A percentile compares a stretch with the other conserved stretches of the same genome.
Conservation (phyloP, 2,113 vertebrate genomes). For the Micromys minutus region DNA sequence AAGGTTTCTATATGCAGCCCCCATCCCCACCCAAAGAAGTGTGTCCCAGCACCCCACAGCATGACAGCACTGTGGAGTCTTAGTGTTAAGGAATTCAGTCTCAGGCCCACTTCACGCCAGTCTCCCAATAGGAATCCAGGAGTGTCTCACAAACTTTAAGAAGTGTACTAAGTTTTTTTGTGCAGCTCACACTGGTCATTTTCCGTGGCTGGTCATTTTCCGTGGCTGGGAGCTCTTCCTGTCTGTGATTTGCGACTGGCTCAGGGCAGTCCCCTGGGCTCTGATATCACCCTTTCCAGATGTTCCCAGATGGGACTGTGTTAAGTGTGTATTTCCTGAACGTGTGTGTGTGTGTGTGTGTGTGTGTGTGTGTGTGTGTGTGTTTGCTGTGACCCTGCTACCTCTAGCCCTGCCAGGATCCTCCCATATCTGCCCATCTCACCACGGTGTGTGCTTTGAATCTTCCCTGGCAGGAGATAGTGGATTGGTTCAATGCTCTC, state of each 20-base stretch:
- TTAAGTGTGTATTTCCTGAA: not conserved
- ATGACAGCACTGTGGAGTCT: not conserved
- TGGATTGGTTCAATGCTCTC: conserved; percentile 95
- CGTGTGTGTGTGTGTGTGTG: rapidly evolving
- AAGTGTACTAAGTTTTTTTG: not conserved
- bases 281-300: not conserved
- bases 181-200: not conserved
- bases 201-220: not conserved
- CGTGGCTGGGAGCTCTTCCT: not conserved
- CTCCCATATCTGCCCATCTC: not conserved
- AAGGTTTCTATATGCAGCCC: not conserved
- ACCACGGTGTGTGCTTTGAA: conserved; percentile 29
- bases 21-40: rapidly evolving
- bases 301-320: not conserved
- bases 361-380: rapidly evolving
- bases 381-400: not conserved
- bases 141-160: not conserved
- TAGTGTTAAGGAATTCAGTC: not conserved
- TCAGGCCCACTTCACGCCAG: not conserved
- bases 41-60: not conserved
- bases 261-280: not conserved
- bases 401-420: not conserved
- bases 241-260: not conserved
- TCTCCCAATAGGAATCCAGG: not conserved
- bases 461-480: conserved; percentile 90